Conservation (phyloP, 2,113 vertebrate species). For the Cinclus mexicanus region DNA sequence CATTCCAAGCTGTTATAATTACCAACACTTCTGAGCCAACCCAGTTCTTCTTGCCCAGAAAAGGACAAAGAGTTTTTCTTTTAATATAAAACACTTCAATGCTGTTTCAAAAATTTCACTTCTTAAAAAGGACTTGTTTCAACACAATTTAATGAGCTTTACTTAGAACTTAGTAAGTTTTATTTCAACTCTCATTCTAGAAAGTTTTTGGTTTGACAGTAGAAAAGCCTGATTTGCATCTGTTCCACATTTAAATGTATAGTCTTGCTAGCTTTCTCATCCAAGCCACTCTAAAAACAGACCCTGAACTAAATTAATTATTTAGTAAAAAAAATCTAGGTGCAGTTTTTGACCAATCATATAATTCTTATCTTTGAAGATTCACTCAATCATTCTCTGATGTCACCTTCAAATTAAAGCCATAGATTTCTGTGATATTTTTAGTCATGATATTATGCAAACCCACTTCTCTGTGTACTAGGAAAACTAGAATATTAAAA, state of each 20-base stretch:
- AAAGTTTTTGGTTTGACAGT: background rate
- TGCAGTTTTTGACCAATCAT: background rate
- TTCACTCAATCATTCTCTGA: background rate
- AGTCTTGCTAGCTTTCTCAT: background rate
- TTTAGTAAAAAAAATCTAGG: background rate
- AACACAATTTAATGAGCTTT: background rate
- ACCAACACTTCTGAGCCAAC: background rate
- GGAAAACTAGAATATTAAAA: background rate
- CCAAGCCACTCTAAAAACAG: background rate
- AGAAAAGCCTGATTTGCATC: background rate
- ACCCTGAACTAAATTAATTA: background rate
- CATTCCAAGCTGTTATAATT: background rate
- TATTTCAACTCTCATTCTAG: background rate
- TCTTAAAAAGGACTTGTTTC: conserved; percentile 20
- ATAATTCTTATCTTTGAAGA: background rate
- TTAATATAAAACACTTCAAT: background rate
- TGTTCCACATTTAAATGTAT: background rate
- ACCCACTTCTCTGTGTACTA: background rate
- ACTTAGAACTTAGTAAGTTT: background rate
- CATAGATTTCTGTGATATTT: background rate
- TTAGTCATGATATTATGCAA: background rate
- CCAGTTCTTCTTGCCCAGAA: background rate
- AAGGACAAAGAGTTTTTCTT: background rate
- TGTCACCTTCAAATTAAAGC: background rate
- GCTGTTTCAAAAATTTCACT: background rate